These are phyloP conservation scores for Clarias fuscus DNA, from an alignment of 2,797 vertebrate species.

Conservation along the genomic window DNA sequence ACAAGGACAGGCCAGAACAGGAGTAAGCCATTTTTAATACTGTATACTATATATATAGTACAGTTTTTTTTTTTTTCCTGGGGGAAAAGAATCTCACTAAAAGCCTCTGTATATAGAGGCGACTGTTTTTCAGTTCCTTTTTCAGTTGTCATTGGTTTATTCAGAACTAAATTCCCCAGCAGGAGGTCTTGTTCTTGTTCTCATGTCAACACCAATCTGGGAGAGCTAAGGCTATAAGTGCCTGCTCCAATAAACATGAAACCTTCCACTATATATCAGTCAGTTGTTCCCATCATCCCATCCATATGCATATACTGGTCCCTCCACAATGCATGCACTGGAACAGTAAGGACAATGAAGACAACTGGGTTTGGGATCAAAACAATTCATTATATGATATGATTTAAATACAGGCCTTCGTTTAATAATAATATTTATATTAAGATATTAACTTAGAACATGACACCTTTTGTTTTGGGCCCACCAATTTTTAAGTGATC, in stretches of 20 bases:
- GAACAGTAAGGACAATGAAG: neutral
- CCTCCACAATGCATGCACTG: too few relatives aligned
- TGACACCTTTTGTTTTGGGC: too few relatives aligned
- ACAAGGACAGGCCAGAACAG: conserved; percentile 24
- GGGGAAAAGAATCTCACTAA: too few relatives aligned
- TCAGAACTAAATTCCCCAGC: conserved; percentile 3
- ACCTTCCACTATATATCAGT: neutral
- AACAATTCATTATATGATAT: neutral
- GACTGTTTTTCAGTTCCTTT: neutral
- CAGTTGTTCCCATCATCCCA: neutral
- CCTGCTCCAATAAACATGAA: neutral
- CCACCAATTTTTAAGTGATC: neutral
- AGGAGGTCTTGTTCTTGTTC: neutral
- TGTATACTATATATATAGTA: neutral
- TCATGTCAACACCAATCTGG: conserved; percentile 3
- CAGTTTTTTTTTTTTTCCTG: neutral
- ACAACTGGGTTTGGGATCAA: neutral
- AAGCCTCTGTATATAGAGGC: neutral
- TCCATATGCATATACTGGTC: neutral
- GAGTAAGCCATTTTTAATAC: conserved; percentile 5
- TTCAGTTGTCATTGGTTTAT: neutral
- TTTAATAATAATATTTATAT: neutral
- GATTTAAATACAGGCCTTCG: neutral
- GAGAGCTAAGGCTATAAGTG: neutral
- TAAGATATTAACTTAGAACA: too few relatives aligned